Base-by-base conservation (phyloP, 2,888 invertebrate species). In the Agelastica alni region DNA sequence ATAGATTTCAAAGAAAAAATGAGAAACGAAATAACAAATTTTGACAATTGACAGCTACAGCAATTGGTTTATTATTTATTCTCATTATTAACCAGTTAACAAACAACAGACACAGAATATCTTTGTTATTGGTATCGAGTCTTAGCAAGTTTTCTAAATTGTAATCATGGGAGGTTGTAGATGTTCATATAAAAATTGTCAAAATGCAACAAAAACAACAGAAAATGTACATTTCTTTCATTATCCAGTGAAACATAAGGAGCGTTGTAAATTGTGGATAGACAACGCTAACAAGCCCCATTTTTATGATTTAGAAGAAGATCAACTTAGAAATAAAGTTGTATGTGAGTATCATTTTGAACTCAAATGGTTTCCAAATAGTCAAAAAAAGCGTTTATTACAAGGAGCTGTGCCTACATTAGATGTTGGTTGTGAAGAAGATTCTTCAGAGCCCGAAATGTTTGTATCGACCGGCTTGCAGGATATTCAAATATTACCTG, bases 91-190 rank as follows among this genome's bases (percentile, higher is more conserved):
- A n/a, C n/a, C n/a, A n/a, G n/a, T n/a, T n/a, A n/a, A n/a, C n/a
- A n/a, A n/a, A n/a, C n/a, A n/a, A n/a, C n/a, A n/a, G n/a, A n/a
- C n/a, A n/a, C n/a, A n/a, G n/a, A n/a, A n/a, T n/a, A n/a, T n/a
- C n/a, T n/a, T n/a, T n/a, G n/a, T n/a, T n/a, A n/a, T n/a, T n/a
- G n/a, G n/a, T n/a, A n/a, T n/a, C n/a, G n/a, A n/a, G n/a, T n/a
- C n/a, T n/a, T n/a, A n/a, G n/a, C n/a, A n/a, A n/a, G n/a, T n/a
- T n/a, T n/a, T n/a, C n/a, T n/a, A n/a, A n/a, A n/a, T n/a, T n/a
- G n/a, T n/a, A n/a, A n/a, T n/a, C n/a, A 85, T 85, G 85, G 85
- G 84, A 48, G 84, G 84, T 2, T 83, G 83, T 60, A 78, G 81
- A 6, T 85, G 85, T 67, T 77, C 81, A 34, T 85, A 82, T 61